Conservation (phyloP, 2,797 vertebrate genomes). For the Periophthalmus magnuspinnatus region DNA sequence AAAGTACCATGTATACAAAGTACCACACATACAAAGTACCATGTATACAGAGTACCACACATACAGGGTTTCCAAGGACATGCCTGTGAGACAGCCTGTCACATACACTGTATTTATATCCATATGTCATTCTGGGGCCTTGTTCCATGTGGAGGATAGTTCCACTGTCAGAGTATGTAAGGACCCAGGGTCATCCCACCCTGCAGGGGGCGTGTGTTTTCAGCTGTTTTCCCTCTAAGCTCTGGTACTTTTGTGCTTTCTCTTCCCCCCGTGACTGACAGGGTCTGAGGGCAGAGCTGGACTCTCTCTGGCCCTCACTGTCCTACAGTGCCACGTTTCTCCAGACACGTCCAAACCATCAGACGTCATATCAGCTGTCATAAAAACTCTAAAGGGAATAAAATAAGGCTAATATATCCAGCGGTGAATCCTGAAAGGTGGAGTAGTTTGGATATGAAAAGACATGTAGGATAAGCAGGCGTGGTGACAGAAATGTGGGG, state of each 20-base stretch:
- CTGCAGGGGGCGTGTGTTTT: conserved; percentile 59
- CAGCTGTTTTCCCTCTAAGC: conserved; percentile 49
- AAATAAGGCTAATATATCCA: neutral
- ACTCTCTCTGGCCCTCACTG: conserved; percentile 36
- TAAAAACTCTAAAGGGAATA: neutral
- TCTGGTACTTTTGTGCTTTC: conserved; percentile 27
- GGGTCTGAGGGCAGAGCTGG: conserved; percentile 42
- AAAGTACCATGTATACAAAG: too few species aligned
- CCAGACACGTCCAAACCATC: conserved; percentile 18
- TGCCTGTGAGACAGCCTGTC: conserved; percentile 33
- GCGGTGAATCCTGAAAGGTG: neutral
- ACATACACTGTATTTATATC: conserved; percentile 4
- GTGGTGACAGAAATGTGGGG: too few species aligned
- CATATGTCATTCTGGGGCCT: neutral
- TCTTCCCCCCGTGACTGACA: conserved; percentile 33
- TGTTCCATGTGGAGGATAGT: neutral
- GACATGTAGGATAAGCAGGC: too few species aligned
- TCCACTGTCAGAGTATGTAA: conserved; percentile 2
- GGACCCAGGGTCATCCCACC: conserved; percentile 45
- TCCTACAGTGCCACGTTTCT: neutral
- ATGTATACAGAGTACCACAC: too few species aligned
- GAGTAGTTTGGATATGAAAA: neutral
- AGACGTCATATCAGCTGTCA: conserved; percentile 8
- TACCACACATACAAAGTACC: too few species aligned
- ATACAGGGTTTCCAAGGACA: conserved; percentile 22